These are phyloP conservation scores for Aphaenogaster rudis DNA, from an alignment of 1,140 invertebrate genomes.

Conservation along the genomic window DNA sequence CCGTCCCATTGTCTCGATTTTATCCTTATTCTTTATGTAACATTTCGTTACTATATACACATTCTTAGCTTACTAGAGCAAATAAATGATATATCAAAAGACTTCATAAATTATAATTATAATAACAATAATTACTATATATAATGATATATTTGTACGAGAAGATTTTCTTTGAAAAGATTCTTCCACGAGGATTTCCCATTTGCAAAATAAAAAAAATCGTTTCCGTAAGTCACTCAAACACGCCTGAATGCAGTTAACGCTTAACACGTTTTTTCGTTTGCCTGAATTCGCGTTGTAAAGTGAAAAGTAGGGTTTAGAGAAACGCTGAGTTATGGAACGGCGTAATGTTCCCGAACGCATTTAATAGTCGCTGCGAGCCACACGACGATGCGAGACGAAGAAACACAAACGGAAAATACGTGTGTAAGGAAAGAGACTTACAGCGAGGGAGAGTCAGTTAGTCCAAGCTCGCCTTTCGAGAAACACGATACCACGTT, in stretches of 20 bases:
- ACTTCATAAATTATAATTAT: not conserved
- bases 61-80: not conserved
- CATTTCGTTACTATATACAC: not conserved
- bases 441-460: conserved; percentile 30
- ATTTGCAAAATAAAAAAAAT: not conserved
- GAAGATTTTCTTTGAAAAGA: not conserved
- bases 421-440: conserved; percentile 23
- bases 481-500: conserved; percentile 81
- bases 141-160: not conserved
- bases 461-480: conserved; percentile 77
- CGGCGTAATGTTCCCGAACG: conserved; percentile 37
- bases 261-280: conserved; percentile 52
- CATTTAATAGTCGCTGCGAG: conserved; percentile 47
- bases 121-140: not conserved
- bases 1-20: not conserved
- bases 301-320: conserved; percentile 15
- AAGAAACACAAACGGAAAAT: conserved; percentile 64
- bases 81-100: not conserved
- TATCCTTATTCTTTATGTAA: not conserved
- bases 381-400: conserved; percentile 39
- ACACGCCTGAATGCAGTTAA: conserved; percentile 34
- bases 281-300: conserved; percentile 23
- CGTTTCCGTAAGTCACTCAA: not conserved
- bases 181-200: not conserved
- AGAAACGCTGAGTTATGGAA: conserved; percentile 56